Conservation (phyloP, 2,113 vertebrate genomes). For the Trematomus loennbergii region DNA sequence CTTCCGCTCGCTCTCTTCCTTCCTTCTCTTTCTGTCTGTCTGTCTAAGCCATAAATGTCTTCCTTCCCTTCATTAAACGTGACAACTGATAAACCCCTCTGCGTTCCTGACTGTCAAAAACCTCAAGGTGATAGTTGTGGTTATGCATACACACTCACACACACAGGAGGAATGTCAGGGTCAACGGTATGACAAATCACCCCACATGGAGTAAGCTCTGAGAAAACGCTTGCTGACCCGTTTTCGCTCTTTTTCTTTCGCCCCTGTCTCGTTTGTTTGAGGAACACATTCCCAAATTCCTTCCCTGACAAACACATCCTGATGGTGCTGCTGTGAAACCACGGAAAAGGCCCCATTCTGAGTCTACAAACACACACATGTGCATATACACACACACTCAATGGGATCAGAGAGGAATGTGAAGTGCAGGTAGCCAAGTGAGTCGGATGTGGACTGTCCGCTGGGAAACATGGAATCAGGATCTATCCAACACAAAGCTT, state of each 20-base stretch:
- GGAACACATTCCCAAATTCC: slow-evolving; percentile 80
- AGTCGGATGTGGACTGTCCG: slow-evolving; percentile 54
- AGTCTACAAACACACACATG: slow-evolving; percentile 52
- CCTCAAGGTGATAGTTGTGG: slow-evolving; percentile 33
- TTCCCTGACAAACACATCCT: slow-evolving; percentile 79
- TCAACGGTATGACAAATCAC: slow-evolving; percentile 52
- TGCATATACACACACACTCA: slow-evolving; percentile 25
- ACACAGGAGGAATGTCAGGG: slow-evolving; percentile 63
- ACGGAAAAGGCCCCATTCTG: slow-evolving; percentile 68
- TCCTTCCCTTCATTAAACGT: slow-evolving; percentile 42
- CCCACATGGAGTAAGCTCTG: slow-evolving; percentile 21
- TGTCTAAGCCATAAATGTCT: slow-evolving; percentile 37
- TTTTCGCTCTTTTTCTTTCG: slow-evolving; percentile 39
- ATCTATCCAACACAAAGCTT: slow-evolving; percentile 61
- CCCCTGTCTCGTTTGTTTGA: slow-evolving; percentile 76
- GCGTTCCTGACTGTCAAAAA: slow-evolving; percentile 31
- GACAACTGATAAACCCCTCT: slow-evolving; percentile 53
- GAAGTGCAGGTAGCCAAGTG: slow-evolving; percentile 69
- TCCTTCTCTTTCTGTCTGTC: slow-evolving; percentile 9
- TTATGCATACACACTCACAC: slow-evolving; percentile 20
- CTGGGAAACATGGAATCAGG: slow-evolving; percentile 51
- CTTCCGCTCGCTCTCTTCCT: slow-evolving; percentile 20
- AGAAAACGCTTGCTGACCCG: slow-evolving; percentile 67
- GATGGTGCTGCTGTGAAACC: slow-evolving; percentile 74
- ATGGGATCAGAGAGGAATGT: slow-evolving; percentile 73